phyloP scores from a whole-genome alignment of 2,113 vertebrate species.

The Erythrolamprus reginae region DNA sequence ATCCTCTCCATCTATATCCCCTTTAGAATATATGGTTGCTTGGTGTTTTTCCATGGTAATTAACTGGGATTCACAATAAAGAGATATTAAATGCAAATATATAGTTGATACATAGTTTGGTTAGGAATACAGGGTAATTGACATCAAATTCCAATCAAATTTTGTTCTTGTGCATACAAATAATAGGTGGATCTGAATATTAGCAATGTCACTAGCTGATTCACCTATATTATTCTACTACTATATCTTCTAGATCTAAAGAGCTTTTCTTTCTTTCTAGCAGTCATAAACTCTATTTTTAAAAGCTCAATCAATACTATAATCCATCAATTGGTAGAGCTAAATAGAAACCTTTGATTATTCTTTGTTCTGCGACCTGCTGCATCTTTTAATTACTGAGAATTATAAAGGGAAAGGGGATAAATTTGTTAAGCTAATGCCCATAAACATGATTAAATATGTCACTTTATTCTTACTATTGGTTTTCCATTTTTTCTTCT shows the following conservation, averaged over 20 bases:
- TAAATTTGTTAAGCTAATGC: constrained; percentile 13
- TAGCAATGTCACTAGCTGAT: neutral
- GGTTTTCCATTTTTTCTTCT: neutral
- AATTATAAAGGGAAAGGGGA: neutral
- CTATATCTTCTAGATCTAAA: neutral
- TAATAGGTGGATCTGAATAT: neutral
- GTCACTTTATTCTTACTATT: constrained; percentile 3
- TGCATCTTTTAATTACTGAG: neutral
- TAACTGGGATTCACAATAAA: neutral
- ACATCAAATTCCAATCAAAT: neutral
- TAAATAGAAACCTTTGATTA: neutral
- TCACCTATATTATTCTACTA: neutral
- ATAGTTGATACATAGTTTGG: neutral
- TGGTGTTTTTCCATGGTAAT: neutral
- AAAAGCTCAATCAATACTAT: neutral
- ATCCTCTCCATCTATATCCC: neutral
- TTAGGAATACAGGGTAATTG: neutral
- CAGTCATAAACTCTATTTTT: neutral
- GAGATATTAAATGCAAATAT: neutral
- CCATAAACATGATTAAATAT: constrained; percentile 24
- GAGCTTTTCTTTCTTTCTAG: neutral
- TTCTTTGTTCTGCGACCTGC: constrained; percentile 12
- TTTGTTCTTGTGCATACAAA: neutral
- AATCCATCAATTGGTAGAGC: neutral
- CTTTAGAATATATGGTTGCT: neutral